Evolutionary conservation across 2,888 invertebrate genomes (phyloP).

Genomic region (Zele albiditarsus): DNA sequence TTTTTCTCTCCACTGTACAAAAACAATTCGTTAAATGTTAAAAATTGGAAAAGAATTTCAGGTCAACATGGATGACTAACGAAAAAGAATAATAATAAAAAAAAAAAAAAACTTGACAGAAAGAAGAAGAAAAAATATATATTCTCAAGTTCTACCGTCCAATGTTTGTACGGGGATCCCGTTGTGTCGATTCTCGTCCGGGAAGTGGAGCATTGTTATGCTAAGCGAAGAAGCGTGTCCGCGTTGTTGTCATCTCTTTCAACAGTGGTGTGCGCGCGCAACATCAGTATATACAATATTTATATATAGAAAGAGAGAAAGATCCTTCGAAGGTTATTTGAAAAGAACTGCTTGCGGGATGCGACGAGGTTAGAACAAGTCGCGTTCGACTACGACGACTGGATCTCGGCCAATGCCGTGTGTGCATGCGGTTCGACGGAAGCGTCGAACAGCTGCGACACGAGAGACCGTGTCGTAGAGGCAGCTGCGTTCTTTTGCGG

Average conservation of each 20-base stretch:
- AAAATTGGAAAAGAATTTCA: background rate
- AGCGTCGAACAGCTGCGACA: constrained; percentile 16
- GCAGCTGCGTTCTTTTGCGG: constrained; percentile 14
- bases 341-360: constrained; percentile 5
- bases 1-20: background rate
- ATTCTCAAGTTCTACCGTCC: constrained; percentile 14
- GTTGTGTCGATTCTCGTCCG: constrained; percentile 45
- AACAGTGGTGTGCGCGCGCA: background rate
- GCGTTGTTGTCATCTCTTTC: constrained; percentile 24
- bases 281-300: background rate
- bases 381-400: constrained; percentile 3
- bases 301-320: constrained; percentile 38
- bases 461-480: constrained; percentile 28
- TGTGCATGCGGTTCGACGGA: background rate
- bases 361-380: constrained; percentile 8
- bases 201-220: constrained; percentile 60
- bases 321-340: constrained; percentile 38
- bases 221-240: constrained; percentile 57
- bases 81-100: background rate
- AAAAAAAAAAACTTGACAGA: background rate
- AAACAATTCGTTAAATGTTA: background rate
- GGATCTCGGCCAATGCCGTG: constrained; percentile 12
- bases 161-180: constrained; percentile 46
- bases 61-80: background rate
- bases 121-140: constrained; percentile 17